phyloP scores from a whole-genome alignment of 1,140 invertebrate species.

The Lithobius niger region DNA sequence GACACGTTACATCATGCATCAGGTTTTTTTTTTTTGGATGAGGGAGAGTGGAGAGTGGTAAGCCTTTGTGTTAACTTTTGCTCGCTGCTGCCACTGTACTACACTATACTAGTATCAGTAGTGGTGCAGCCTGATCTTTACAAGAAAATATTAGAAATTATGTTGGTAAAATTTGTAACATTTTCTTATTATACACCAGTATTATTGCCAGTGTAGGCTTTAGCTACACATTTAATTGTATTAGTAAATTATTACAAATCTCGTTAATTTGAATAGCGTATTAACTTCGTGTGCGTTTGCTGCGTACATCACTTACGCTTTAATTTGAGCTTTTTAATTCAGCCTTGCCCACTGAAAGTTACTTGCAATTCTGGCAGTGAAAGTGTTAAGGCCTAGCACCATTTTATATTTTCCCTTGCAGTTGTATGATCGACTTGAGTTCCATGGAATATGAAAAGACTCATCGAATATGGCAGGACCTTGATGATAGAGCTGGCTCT shows the following conservation, averaged over 20 bases:
- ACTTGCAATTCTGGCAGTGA: background rate
- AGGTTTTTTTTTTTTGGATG: too few relatives aligned
- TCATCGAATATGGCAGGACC: conserved; percentile 68
- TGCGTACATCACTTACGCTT: background rate
- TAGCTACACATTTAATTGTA: background rate
- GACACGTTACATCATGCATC: too few relatives aligned
- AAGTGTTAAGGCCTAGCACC: background rate
- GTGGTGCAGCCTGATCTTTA: too few relatives aligned
- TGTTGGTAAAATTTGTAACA: too few relatives aligned
- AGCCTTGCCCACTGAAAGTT: background rate
- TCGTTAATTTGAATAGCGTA: background rate
- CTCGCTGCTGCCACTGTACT: too few relatives aligned
- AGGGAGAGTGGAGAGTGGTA: too few relatives aligned
- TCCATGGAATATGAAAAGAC: conserved; percentile 77
- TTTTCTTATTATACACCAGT: too few relatives aligned
- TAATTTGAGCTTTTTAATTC: background rate
- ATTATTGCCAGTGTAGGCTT: background rate
- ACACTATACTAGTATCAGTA: too few relatives aligned
- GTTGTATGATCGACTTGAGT: conserved; percentile 72
- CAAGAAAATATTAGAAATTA: too few relatives aligned
- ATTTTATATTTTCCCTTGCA: conserved; percentile 29
- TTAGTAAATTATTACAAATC: background rate
- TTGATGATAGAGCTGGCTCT: conserved; percentile 78
- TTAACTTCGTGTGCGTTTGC: background rate
- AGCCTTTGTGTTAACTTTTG: too few relatives aligned